Conservation (phyloP, 1,140 invertebrate species). For the Liolophura sinensis region DNA sequence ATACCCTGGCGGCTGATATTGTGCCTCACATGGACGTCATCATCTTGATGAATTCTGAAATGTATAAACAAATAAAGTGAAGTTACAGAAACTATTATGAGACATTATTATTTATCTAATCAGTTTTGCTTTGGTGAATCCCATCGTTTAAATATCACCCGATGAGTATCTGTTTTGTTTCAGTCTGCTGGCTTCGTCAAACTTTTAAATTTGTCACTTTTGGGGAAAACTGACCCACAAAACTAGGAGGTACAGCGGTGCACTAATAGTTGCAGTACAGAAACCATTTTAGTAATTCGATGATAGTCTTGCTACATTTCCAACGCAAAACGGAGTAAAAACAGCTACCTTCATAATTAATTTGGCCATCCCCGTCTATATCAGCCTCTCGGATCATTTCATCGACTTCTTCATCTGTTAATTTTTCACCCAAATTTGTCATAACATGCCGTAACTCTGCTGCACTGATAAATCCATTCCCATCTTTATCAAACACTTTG, state of each 20-base stretch:
- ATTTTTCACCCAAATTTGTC: slow-evolving; percentile 64
- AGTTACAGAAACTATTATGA: neutral
- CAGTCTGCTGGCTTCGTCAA: neutral
- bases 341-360: slow-evolving; percentile 31
- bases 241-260: neutral
- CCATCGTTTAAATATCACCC: neutral
- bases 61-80: neutral
- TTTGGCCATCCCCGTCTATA: slow-evolving; percentile 73
- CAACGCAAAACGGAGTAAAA: neutral
- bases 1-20: neutral
- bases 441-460: slow-evolving; percentile 53
- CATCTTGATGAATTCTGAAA: slow-evolving; percentile 4
- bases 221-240: neutral
- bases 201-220: neutral
- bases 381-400: slow-evolving; percentile 93
- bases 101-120: neutral
- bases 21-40: slow-evolving; percentile 1
- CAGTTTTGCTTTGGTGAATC: neutral
- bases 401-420: slow-evolving; percentile 87
- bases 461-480: slow-evolving; percentile 73
- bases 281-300: neutral
- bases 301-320: neutral
- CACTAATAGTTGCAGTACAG: neutral
- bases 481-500: slow-evolving; percentile 97
- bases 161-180: neutral